Conservation (phyloP, 2,797 vertebrate species). For the Lophotriccus pileatus region DNA sequence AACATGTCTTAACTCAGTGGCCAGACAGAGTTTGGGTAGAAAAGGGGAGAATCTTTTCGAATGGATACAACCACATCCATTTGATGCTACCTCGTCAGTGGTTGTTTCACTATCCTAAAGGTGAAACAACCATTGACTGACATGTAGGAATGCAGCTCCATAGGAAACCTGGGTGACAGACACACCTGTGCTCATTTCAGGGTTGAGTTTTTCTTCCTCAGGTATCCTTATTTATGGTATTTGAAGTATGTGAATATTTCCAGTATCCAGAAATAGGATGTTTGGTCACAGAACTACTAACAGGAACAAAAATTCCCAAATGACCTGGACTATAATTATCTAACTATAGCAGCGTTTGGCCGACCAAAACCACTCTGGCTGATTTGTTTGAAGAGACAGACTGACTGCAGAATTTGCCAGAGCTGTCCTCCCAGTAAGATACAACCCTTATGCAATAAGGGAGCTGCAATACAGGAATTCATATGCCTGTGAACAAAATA, state of each 20-base stretch:
- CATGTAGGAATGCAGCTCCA: not conserved
- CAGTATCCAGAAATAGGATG: not conserved
- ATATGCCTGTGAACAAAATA: not conserved
- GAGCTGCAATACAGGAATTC: not conserved
- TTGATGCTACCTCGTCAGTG: not conserved
- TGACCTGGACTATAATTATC: conserved; percentile 7
- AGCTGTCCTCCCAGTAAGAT: not conserved
- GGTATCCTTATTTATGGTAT: not conserved
- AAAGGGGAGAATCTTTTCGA: not conserved
- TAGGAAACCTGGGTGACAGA: not conserved
- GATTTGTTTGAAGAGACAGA: not conserved
- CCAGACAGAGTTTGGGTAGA: not conserved
- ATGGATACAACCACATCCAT: not conserved
- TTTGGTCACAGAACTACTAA: not conserved
- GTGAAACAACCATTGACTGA: not conserved
- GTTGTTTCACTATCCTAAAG: not conserved
- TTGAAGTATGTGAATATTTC: not conserved
- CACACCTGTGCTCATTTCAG: not conserved
- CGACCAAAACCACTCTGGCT: not conserved
- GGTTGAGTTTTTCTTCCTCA: not conserved
- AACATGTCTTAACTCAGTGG: not conserved
- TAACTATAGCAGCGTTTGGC: not conserved
- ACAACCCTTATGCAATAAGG: not conserved
- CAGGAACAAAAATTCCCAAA: not conserved
- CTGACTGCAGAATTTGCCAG: not conserved